Evolutionary conservation across 2,113 vertebrate genomes (phyloP).

Genomic region (Perca flavescens): DNA sequence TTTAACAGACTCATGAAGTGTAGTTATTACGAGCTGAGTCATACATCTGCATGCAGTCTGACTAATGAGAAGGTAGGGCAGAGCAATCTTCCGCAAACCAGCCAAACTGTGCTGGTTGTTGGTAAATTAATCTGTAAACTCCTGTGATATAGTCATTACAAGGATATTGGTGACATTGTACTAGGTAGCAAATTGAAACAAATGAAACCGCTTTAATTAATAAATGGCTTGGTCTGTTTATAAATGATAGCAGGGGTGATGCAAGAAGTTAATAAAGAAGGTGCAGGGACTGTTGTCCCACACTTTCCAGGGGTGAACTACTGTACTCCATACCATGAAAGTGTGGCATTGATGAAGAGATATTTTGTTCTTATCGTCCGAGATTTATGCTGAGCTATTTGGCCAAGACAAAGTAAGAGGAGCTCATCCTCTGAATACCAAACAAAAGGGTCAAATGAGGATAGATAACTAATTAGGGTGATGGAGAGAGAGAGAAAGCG

Average conservation of each 20-base stretch:
- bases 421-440: conserved; percentile 57
- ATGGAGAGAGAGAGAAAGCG: conserved; percentile 38
- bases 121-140: conserved; percentile 55
- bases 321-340: conserved; percentile 47
- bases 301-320: conserved; percentile 39
- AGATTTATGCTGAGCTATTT: conserved; percentile 59
- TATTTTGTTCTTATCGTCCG: conserved; percentile 59
- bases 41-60: conserved; percentile 48
- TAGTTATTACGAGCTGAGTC: conserved; percentile 54
- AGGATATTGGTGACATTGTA: conserved; percentile 52
- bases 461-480: conserved; percentile 76
- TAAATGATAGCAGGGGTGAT: conserved; percentile 48
- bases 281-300: conserved; percentile 26
- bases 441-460: conserved; percentile 66
- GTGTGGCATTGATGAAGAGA: conserved; percentile 60
- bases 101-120: conserved; percentile 33
- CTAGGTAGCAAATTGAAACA: conserved; percentile 58
- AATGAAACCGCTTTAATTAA: conserved; percentile 61
- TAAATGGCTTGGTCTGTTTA: conserved; percentile 47
- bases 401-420: conserved; percentile 54
- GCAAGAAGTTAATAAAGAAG: conserved; percentile 54
- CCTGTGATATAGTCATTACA: conserved; percentile 42
- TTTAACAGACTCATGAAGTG: conserved; percentile 41
- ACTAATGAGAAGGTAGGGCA: conserved; percentile 51
- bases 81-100: conserved; percentile 38